These are phyloP conservation scores for Baccha elongata DNA, from an alignment of 2,888 invertebrate genomes.

Conservation along the genomic window DNA sequence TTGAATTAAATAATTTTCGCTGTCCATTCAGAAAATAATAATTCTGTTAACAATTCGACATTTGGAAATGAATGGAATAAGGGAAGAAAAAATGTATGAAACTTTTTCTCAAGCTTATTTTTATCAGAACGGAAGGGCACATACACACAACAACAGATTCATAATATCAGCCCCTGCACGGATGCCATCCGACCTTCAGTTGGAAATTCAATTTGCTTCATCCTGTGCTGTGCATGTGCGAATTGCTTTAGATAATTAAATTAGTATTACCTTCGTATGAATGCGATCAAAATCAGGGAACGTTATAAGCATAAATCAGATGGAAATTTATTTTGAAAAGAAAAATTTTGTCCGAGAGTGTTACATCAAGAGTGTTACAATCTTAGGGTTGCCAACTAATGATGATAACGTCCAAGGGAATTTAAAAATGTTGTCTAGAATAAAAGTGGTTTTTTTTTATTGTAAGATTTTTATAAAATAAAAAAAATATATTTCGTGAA, in stretches of 20 bases:
- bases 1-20: slow-evolving; percentile 46
- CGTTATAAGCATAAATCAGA: slow-evolving; percentile 60
- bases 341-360: slow-evolving; percentile 5
- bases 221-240: slow-evolving; percentile 41
- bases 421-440: no score
- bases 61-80: neutral
- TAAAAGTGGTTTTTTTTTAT: no score
- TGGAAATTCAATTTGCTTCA: slow-evolving; percentile 48
- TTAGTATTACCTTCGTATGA: slow-evolving; percentile 59
- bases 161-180: neutral
- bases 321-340: slow-evolving; percentile 34
- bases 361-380: neutral
- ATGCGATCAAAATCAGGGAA: slow-evolving; percentile 59
- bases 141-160: neutral
- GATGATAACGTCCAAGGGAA: no score
- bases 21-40: slow-evolving; percentile 37
- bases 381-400: neutral
- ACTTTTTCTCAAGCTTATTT: slow-evolving; percentile 3
- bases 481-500: no score
- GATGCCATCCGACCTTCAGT: slow-evolving; percentile 24
- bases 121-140: slow-evolving; percentile 4
- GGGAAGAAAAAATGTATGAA: neutral
- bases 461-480: no score
- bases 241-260: slow-evolving; percentile 66
- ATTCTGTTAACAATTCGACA: neutral